phyloP scores from a whole-genome alignment of 1,140 invertebrate species.

The Melipona quadrifasciata region DNA sequence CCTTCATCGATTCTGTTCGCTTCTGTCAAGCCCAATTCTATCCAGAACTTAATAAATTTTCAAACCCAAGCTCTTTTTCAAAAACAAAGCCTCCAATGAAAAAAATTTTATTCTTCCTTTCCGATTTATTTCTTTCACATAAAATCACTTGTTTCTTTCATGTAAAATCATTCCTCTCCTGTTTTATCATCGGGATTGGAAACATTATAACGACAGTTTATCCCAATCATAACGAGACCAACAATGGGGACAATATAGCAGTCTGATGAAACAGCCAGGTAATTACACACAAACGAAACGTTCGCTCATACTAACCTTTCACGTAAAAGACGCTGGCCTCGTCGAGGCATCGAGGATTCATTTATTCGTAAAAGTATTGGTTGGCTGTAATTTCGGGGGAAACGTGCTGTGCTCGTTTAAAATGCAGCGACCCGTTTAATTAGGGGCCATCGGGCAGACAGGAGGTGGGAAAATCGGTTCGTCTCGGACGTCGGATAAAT shows the following conservation, averaged over 20 bases:
- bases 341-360: not conserved
- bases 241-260: not conserved
- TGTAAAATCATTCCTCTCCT: too few relatives aligned
- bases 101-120: too few relatives aligned
- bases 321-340: too few relatives aligned
- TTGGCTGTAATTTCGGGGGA: slow-evolving; percentile 11
- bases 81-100: too few relatives aligned
- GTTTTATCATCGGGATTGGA: too few relatives aligned
- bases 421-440: slow-evolving; percentile 47
- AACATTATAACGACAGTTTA: not conserved
- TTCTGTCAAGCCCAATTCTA: too few relatives aligned
- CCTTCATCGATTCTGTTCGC: too few relatives aligned
- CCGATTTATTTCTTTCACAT: too few relatives aligned
- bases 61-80: too few relatives aligned
- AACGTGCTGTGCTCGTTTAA: slow-evolving; percentile 24
- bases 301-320: not conserved
- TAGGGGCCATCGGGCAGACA: slow-evolving; percentile 18
- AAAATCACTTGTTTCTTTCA: too few relatives aligned
- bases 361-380: slow-evolving; percentile 36
- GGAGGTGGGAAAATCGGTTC: slow-evolving; percentile 12
- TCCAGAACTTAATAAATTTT: too few relatives aligned
- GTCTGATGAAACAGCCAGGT: not conserved
- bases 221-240: not conserved
- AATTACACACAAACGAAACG: not conserved
- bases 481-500: slow-evolving; percentile 56